Base-by-base conservation (phyloP, 2,797 vertebrate genomes). In the Antennarius maculatus region DNA sequence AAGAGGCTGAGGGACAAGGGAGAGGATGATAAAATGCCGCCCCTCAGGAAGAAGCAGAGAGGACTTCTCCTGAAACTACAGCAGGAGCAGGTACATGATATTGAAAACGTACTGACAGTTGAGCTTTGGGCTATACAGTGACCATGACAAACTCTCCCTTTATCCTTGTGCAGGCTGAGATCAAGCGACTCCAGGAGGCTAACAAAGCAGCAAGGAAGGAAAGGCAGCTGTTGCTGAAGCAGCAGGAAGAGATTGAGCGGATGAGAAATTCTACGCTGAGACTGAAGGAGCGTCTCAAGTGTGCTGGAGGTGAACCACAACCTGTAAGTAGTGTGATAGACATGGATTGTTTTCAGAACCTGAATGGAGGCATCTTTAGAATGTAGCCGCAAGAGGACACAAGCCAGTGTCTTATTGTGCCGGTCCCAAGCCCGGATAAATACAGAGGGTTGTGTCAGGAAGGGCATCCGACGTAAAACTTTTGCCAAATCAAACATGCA, bases 1-100 rank as follows among this genome's bases (percentile, higher is more conserved):
- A 96, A 94, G 94, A 94, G 89, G 76, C 92, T 99, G 29, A 89
- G 96, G 87, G 96, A 97, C 90, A 99, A 99, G 79, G 97, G 98
- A 55, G 97, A 99, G 76, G 98, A 99, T 89, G 98, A 99, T 85
- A 99, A 98, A 87, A 98, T 99, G 97, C 98, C 98, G 3, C 97
- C 97, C 12, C 94, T 99, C 61, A 94, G 96, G 71, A 99, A 99
- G 84, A 96, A 93, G 67, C 97, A 99, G 83, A 94, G 97, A 77
- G 96, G 97, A 28, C 92, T 99, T 74, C 90, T 99, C 54, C 85
- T 98, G 74, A 97, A 93, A 66, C 93, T 99, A 13, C 97, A 99
- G 76, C 97, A 98, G 83, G 98, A 99, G 66, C 97, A 99, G 96
- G 98, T 98, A 91, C 75, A n/a, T 29, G 1, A 12, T 2, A 4